Evolutionary conservation across 2,888 invertebrate genomes (phyloP).

Genomic region (Cenopis cana): DNA sequence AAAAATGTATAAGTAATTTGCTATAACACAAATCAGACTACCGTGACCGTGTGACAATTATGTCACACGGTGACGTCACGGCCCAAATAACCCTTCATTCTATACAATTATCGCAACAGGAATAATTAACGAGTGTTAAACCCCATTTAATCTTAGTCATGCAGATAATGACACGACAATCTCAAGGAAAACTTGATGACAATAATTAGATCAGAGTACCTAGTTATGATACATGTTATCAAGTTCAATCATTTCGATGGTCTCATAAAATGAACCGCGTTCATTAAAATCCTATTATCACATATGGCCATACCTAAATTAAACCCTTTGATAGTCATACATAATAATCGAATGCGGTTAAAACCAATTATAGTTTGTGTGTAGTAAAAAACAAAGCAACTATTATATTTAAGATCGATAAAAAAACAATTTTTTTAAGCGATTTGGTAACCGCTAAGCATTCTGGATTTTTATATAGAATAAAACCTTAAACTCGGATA

Average conservation of each 20-base stretch:
- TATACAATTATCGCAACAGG: background rate
- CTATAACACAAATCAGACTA: background rate
- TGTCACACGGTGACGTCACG: background rate
- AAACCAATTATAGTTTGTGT: background rate
- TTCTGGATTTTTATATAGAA: no score
- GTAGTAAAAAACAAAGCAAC: background rate
- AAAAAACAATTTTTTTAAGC: background rate
- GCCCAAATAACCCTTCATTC: background rate
- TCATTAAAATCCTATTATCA: background rate
- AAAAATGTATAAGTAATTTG: no score
- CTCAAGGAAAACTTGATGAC: background rate
- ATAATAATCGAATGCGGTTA: background rate
- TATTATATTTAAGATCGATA: background rate
- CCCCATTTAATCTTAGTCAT: slow-evolving; percentile 4
- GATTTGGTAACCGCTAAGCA: no score
- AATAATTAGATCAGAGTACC: background rate
- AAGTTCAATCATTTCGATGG: background rate
- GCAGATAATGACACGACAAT: background rate
- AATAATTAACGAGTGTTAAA: background rate
- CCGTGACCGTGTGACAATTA: background rate
- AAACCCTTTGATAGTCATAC: background rate
- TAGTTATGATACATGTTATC: background rate
- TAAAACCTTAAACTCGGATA: no score
- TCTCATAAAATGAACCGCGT: background rate
- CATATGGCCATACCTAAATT: background rate